Evolutionary conservation across 92 coral and sea anemone genomes (phyloP).

Genomic region (Zoanthus sociatus): DNA sequence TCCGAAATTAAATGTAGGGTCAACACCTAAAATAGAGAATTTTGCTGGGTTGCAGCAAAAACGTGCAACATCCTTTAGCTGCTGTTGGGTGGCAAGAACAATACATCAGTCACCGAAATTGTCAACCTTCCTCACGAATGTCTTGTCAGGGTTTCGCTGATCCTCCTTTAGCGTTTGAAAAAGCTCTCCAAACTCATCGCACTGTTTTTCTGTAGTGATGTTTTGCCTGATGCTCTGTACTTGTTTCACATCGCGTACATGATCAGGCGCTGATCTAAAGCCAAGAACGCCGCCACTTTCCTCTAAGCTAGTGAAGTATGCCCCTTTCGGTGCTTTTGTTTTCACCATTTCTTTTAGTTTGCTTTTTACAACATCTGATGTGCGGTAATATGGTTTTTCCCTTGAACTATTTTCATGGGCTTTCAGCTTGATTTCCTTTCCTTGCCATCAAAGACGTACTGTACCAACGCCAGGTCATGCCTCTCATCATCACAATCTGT

Average conservation of each 20-base stretch:
- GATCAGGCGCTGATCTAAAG: conserved; percentile 32
- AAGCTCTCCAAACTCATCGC: conserved; percentile 46
- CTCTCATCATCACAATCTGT: too few relatives aligned
- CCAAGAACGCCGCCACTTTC: conserved; percentile 35
- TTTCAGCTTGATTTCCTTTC: too few relatives aligned
- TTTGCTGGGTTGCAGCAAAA: conserved; percentile 64
- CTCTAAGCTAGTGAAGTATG: conserved; percentile 27
- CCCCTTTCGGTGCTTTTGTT: conserved; percentile 37
- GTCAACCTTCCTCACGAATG: too few relatives aligned
- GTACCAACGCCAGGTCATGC: too few relatives aligned
- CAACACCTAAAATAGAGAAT: conserved; percentile 60
- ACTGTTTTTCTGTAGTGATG: not conserved
- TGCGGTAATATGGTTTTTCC: not conserved
- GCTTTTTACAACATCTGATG: conserved; percentile 52
- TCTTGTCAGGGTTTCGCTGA: not conserved
- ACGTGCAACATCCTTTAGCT: conserved; percentile 47
- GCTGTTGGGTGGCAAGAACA: conserved; percentile 59
- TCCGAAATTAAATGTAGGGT: conserved; percentile 64
- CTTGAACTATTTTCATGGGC: too few relatives aligned
- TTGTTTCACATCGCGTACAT: conserved; percentile 41
- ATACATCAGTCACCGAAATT: conserved; percentile 53
- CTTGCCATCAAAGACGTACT: too few relatives aligned
- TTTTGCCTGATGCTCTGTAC: conserved; percentile 31
- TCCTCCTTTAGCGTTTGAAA: conserved; percentile 48
- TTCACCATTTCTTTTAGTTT: conserved; percentile 51